A percentile compares a stretch with the other conserved stretches of the same genome.
Evolutionary conservation across 2,797 vertebrate species (phyloP).

Genomic region (Distichodus sexfasciatus): DNA sequence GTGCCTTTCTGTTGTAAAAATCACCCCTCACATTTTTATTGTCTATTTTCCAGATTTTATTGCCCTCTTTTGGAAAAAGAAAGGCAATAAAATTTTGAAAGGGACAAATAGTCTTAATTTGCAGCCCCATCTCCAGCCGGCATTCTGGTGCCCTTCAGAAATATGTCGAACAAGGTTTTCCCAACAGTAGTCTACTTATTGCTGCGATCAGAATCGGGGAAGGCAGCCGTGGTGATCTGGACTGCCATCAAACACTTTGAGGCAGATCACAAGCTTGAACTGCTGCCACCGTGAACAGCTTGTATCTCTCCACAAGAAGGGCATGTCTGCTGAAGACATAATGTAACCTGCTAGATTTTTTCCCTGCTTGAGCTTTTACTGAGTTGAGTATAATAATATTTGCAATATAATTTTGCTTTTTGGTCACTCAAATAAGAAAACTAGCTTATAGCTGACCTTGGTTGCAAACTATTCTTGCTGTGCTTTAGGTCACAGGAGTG

Average conservation of each 20-base stretch:
- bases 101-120: no score
- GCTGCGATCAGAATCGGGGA: background rate
- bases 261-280: background rate
- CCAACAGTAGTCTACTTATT: background rate
- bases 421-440: no score
- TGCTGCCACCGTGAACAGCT: background rate
- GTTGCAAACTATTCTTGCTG: no score
- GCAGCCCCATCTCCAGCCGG: background rate
- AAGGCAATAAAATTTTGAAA: no score
- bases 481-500: no score
- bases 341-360: background rate
- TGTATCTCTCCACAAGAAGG: background rate
- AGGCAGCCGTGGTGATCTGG: constrained; percentile 19
- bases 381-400: no score
- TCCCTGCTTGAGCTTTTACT: no score
- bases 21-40: background rate
- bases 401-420: no score
- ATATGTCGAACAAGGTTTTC: background rate
- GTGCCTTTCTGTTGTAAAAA: background rate
- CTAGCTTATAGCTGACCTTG: no score
- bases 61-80: no score
- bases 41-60: no score
- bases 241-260: constrained; percentile 10
- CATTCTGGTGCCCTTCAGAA: background rate
- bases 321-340: background rate